phyloP scores from a whole-genome alignment of 1,140 invertebrate species.

The Asbolus verrucosus region DNA sequence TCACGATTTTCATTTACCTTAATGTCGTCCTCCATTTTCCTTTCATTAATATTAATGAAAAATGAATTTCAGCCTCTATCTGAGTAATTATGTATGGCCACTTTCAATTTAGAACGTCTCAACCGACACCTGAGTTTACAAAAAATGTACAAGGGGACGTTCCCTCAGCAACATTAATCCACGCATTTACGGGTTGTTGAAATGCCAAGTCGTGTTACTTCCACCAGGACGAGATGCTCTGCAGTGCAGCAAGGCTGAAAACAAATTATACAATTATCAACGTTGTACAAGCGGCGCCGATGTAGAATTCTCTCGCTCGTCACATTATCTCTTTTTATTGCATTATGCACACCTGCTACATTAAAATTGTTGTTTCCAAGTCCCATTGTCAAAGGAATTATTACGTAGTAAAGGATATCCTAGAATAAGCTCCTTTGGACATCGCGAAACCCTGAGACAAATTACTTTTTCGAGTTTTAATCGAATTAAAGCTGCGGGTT shows the following conservation, averaged over 20 bases:
- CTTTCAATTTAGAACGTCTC: background rate
- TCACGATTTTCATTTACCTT: background rate
- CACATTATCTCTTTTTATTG: slow-evolving; percentile 24
- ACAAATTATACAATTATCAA: slow-evolving; percentile 27
- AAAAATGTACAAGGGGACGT: background rate
- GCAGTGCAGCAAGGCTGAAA: slow-evolving; percentile 13
- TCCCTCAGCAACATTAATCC: slow-evolving; percentile 15
- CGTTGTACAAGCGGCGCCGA: slow-evolving; percentile 23
- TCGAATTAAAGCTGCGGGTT: slow-evolving; percentile 8
- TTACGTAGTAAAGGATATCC: slow-evolving; percentile 1
- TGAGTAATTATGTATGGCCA: background rate
- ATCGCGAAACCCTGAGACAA: background rate
- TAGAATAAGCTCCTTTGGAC: background rate
- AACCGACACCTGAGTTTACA: slow-evolving; percentile 1
- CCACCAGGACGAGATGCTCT: slow-evolving; percentile 9
- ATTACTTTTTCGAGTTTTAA: background rate
- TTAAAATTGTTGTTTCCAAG: slow-evolving; percentile 9
- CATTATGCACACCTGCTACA: slow-evolving; percentile 13
- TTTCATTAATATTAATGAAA: slow-evolving; percentile 11
- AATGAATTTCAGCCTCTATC: background rate
- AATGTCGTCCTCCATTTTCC: background rate
- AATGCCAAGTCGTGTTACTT: slow-evolving; percentile 16
- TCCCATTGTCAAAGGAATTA: slow-evolving; percentile 6
- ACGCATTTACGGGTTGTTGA: slow-evolving; percentile 18
- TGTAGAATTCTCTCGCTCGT: background rate